Percentiles rank a stretch among this genome's conserved stretches.
Conservation (phyloP, 2,888 invertebrate genomes). For the Apodemia duryi region DNA sequence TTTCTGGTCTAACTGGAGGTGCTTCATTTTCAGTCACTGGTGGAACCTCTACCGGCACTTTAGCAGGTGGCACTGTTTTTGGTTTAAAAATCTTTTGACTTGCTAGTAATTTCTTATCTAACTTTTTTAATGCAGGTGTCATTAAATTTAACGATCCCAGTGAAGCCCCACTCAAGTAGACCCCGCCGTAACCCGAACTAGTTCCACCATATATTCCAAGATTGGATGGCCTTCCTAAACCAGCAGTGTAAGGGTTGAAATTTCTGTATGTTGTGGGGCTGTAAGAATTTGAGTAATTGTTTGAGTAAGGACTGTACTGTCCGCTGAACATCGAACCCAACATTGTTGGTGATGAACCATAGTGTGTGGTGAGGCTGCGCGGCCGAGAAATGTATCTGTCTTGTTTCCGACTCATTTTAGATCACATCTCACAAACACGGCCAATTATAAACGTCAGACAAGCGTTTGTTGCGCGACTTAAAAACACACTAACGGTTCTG, state of each 20-base stretch:
- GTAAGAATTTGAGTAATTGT: conserved; percentile 57
- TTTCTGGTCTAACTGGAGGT: conserved; percentile 53
- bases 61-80: conserved; percentile 59
- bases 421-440: conserved; percentile 49
- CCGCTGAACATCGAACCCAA: conserved; percentile 60
- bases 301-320: conserved; percentile 60
- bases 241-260: conserved; percentile 67
- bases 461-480: conserved; percentile 51
- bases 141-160: conserved; percentile 79
- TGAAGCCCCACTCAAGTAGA: conserved; percentile 81
- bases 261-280: conserved; percentile 62
- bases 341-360: conserved; percentile 69
- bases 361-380: conserved; percentile 61
- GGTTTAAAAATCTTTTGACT: conserved; percentile 74
- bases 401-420: conserved; percentile 69
- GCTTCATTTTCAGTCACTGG: conserved; percentile 31
- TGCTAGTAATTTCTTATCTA: conserved; percentile 67
- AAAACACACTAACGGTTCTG: conserved; percentile 64
- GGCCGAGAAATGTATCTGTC: conserved; percentile 64
- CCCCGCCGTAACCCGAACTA: conserved; percentile 83
- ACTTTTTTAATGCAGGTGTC: conserved; percentile 74
- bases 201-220: conserved; percentile 81
- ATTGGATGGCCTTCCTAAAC: conserved; percentile 60
- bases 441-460: conserved; percentile 37
- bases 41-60: conserved; percentile 38